Conservation (phyloP, 2,113 vertebrate species). For the Rutilus rutilus region DNA sequence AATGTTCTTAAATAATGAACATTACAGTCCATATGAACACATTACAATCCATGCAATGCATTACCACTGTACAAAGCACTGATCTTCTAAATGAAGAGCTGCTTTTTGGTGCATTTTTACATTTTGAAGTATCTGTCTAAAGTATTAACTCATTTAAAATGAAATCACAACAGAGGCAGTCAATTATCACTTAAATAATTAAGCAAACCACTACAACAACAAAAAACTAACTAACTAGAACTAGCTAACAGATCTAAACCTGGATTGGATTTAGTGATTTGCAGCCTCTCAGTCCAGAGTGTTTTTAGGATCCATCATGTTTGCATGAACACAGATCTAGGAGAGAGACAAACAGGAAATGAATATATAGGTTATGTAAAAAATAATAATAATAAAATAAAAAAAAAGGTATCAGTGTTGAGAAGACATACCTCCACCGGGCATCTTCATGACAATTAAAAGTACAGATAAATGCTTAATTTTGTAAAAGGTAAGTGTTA, state of each 20-base stretch:
- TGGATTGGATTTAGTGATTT: no score
- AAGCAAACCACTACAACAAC: background rate
- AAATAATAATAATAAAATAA: background rate
- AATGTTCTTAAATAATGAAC: background rate
- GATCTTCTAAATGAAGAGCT: background rate
- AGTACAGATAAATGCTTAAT: slow-evolving; percentile 11
- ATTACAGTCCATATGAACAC: background rate
- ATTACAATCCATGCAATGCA: background rate
- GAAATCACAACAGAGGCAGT: background rate
- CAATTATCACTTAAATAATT: no score
- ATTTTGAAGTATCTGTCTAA: background rate
- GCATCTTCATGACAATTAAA: background rate
- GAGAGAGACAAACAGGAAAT: background rate
- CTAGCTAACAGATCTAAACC: no score
- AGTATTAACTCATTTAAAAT: background rate
- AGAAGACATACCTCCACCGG: slow-evolving; percentile 15
- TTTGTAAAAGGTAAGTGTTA: background rate
- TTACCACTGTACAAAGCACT: background rate
- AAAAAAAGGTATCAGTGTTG: background rate
- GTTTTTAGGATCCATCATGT: background rate
- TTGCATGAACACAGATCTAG: background rate
- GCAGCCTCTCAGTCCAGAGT: background rate
- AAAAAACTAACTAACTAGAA: no score
- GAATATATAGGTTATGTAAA: background rate
- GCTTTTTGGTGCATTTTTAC: background rate